Conservation (phyloP, 2,888 invertebrate species). For the Miltochrista miniata region DNA sequence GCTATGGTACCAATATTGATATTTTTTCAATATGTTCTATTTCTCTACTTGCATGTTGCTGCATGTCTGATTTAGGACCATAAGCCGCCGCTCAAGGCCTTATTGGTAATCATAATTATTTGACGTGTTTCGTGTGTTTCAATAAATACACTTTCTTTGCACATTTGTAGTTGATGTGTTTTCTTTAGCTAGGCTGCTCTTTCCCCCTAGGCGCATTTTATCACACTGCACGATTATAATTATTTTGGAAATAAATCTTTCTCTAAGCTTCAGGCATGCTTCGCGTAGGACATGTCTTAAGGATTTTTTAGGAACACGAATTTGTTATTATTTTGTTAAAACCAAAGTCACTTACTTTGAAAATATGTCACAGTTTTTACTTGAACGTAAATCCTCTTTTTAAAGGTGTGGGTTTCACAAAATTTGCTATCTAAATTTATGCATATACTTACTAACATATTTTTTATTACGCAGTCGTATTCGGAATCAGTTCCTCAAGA, state of each 20-base stretch:
- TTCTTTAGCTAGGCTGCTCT: constrained; percentile 82
- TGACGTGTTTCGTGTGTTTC: constrained; percentile 65
- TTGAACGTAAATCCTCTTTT: constrained; percentile 5
- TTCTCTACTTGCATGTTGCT: constrained; percentile 81
- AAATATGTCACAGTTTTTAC: constrained; percentile 8
- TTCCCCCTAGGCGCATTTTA: constrained; percentile 80
- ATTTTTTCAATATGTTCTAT: constrained; percentile 57
- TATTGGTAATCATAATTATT: constrained; percentile 74
- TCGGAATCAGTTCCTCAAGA: constrained; percentile 93
- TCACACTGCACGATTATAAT: constrained; percentile 82
- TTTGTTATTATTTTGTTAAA: not conserved
- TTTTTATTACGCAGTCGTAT: constrained; percentile 70
- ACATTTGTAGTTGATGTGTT: constrained; percentile 80
- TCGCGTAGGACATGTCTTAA: constrained; percentile 74
- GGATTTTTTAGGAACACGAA: not conserved
- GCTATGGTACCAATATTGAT: constrained; percentile 64
- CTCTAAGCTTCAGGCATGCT: constrained; percentile 82
- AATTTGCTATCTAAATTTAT: not conserved
- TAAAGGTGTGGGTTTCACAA: not conserved
- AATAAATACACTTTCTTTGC: constrained; percentile 77
- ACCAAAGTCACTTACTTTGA: not conserved
- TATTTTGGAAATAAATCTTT: constrained; percentile 70
- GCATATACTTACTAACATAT: constrained; percentile 17
- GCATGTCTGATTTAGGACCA: constrained; percentile 80
- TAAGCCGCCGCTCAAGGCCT: constrained; percentile 78